phyloP scores from a whole-genome alignment of 2,113 vertebrate species.

The Hippopotamus amphibius region DNA sequence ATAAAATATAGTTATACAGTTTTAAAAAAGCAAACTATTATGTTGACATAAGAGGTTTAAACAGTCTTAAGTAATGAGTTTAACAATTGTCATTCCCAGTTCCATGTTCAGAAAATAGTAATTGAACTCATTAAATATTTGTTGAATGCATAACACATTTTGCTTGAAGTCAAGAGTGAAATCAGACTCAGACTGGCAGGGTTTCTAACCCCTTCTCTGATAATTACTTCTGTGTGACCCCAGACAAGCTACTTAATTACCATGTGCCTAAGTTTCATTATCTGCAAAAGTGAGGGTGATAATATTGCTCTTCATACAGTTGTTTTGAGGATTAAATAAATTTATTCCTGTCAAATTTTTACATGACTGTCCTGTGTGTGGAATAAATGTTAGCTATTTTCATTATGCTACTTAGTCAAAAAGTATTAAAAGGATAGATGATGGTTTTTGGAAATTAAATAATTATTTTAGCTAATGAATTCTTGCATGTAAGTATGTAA shows the following conservation, averaged over 20 bases:
- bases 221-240: background rate
- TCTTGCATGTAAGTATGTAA: background rate
- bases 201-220: background rate
- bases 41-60: background rate
- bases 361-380: background rate
- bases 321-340: constrained; percentile 26
- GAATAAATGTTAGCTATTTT: background rate
- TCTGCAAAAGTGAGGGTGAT: background rate
- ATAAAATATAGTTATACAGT: background rate
- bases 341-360: background rate
- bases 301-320: background rate
- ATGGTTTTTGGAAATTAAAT: constrained; percentile 15
- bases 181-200: background rate
- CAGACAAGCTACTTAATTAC: background rate
- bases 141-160: background rate
- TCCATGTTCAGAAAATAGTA: background rate
- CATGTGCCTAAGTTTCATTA: background rate
- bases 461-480: background rate
- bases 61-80: background rate
- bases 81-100: background rate
- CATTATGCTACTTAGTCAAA: background rate
- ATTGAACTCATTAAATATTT: background rate
- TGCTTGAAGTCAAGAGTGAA: constrained; percentile 20
- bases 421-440: constrained; percentile 7
- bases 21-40: background rate